Base-by-base conservation (phyloP, 2,113 vertebrate species). In the Colaptes auratus region DNA sequence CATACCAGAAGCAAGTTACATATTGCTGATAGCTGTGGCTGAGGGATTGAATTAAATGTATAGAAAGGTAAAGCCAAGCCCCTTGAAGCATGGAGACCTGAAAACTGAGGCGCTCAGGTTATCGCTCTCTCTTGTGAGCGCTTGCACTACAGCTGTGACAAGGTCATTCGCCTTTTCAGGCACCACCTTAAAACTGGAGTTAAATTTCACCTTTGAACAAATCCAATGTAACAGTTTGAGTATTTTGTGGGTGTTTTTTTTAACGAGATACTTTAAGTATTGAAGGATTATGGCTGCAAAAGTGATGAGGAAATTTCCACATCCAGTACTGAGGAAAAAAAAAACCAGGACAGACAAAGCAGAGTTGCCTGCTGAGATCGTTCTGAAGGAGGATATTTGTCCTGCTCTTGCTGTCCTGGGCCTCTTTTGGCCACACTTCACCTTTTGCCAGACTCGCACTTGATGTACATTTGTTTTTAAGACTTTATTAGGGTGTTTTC, bases 401-500 rank as follows among this genome's bases (percentile, higher is more conserved):
- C 92, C 86, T 39, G 27, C 11, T 42, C 31, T 17, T 3, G 69
- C 79, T 69, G 82, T 48, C 88, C 80, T 74, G 90, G 90, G 94
- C 94, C 92, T 74, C 93, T 93, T 84, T 77, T 77, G 89, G 96
- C 88, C 83, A 21, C 7, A 1, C 14, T 82, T 78, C 36, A 55
- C 77, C 64, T 84, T n/a, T 31, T 28, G n/a, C 79, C 66, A 69
- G 94, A 79, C 48, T 77, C 10, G 12, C 79, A 64, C 19, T 1
- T 36, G 81, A 86, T 7, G 15, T 18, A 13, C 46, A 31, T 52
- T 63, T 39, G 35, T 28, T 83, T 89, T 7, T 53, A 56, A 61
- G 83, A 58, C 46, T 92, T 92, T 78, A 58, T 65, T 60, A 70
- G 91, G 91, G 67, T 82, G 65, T 78, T 95, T 95, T 88, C 90